Percentiles rank a stretch among this genome's conserved stretches.
Evolutionary conservation across 2,797 vertebrate genomes (phyloP).

Genomic region (Lacerta bilineata): DNA sequence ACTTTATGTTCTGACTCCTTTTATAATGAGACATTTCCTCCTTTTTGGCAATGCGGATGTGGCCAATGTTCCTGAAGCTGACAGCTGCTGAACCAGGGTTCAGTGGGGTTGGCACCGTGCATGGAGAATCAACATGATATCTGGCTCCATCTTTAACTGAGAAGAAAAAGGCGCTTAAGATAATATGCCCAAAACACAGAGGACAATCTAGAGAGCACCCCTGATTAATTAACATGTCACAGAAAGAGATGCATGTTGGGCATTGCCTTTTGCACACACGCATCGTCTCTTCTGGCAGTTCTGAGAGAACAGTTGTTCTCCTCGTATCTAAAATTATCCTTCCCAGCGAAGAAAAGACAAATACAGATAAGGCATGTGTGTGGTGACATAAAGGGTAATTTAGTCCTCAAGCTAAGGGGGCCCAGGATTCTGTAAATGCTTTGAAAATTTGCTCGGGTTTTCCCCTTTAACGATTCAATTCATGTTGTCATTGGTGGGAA

Average conservation of each 20-base stretch:
- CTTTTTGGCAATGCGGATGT: neutral
- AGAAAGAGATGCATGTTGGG: neutral
- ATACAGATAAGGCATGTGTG: neutral
- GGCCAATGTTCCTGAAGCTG: neutral
- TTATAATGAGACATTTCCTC: neutral
- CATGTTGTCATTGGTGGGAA: slow-evolving; percentile 3
- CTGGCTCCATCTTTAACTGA: neutral
- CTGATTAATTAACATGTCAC: neutral
- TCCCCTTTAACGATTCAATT: slow-evolving; percentile 14
- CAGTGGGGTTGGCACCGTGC: neutral
- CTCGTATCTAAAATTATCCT: slow-evolving; percentile 51
- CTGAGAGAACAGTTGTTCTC: slow-evolving; percentile 12
- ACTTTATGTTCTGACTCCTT: neutral
- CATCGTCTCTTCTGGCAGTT: neutral
- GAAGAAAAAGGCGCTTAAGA: neutral
- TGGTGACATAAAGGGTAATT: slow-evolving; percentile 31
- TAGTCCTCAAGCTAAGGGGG: slow-evolving; percentile 4
- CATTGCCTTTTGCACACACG: neutral
- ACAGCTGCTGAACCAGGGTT: neutral
- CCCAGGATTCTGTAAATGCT: slow-evolving; percentile 29
- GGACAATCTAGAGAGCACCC: neutral
- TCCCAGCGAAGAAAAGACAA: slow-evolving; percentile 15
- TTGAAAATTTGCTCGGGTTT: neutral
- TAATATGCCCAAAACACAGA: neutral
- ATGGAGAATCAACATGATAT: neutral